A percentile compares a stretch with the other conserved stretches of the same genome.
Conservation (phyloP, 2,113 vertebrate genomes). For the Dasyprocta punctata region DNA sequence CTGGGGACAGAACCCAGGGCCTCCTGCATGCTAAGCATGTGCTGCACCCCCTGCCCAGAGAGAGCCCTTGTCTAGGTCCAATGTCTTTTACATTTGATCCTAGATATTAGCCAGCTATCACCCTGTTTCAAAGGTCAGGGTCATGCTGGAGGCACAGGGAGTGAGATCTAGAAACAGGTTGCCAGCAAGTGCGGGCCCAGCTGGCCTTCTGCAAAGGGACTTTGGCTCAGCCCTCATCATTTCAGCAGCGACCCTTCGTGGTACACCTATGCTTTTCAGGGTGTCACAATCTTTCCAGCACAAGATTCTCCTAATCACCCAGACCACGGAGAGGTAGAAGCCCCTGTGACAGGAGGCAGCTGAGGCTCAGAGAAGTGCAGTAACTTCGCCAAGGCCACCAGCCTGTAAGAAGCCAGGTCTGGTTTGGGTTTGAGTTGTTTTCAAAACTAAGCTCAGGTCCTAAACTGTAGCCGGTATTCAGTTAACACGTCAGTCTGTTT, state of each 20-base stretch:
- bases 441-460: background rate
- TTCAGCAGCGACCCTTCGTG: rapidly evolving
- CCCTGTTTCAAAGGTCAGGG: background rate
- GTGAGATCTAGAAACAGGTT: background rate
- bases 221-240: rapidly evolving
- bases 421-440: background rate
- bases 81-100: background rate
- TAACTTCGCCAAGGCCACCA: background rate
- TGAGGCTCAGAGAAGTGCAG: background rate
- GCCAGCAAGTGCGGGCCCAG: background rate
- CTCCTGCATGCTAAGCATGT: no score
- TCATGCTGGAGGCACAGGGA: background rate
- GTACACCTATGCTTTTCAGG: background rate
- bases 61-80: background rate
- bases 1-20: background rate
- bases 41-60: background rate
- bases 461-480: background rate
- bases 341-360: background rate
- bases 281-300: background rate
- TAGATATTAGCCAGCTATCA: background rate
- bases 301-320: background rate
- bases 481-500: background rate
- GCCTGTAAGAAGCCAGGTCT: background rate
- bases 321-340: background rate
- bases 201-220: background rate